A percentile compares a stretch with the other conserved stretches of the same genome.
phyloP scores from a whole-genome alignment of 2,888 invertebrate species.

The Sturmia bella region DNA sequence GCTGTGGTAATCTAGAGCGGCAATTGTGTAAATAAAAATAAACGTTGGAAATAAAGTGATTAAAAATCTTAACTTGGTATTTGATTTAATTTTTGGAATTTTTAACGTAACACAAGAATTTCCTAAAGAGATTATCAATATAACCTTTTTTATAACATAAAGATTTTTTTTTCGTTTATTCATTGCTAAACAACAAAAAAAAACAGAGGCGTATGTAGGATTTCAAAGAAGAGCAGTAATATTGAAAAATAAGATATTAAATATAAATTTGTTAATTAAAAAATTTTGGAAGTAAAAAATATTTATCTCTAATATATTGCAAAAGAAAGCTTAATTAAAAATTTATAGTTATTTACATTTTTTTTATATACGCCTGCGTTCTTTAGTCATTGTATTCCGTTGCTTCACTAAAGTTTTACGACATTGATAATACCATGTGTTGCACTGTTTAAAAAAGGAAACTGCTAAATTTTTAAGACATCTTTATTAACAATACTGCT shows the following conservation, averaged over 20 bases:
- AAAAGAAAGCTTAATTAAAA: too few relatives aligned
- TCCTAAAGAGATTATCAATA: conserved; percentile 61
- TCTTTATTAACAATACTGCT: conserved; percentile 2
- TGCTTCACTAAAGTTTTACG: background rate
- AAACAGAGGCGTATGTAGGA: conserved; percentile 14
- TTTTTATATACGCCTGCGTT: background rate
- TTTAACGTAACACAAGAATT: conserved; percentile 68
- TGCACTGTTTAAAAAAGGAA: conserved; percentile 4
- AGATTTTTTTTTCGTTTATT: background rate
- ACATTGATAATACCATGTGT: conserved; percentile 34
- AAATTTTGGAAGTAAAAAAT: too few relatives aligned
- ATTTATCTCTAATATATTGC: too few relatives aligned
- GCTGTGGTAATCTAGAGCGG: conserved; percentile 62
- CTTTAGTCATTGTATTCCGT: background rate
- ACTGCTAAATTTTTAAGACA: background rate
- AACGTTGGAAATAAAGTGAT: conserved; percentile 68
- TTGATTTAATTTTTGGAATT: conserved; percentile 68
- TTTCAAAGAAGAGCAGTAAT: background rate
- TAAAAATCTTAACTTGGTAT: conserved; percentile 68
- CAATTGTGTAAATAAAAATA: conserved; percentile 66
- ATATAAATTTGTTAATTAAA: too few relatives aligned
- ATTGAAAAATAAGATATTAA: too few relatives aligned
- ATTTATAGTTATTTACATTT: too few relatives aligned
- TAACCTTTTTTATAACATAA: conserved; percentile 41
- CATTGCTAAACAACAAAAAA: conserved; percentile 13